Evolutionary conservation across 2,888 invertebrate genomes (phyloP).

Genomic region (Drosophila longiperda): DNA sequence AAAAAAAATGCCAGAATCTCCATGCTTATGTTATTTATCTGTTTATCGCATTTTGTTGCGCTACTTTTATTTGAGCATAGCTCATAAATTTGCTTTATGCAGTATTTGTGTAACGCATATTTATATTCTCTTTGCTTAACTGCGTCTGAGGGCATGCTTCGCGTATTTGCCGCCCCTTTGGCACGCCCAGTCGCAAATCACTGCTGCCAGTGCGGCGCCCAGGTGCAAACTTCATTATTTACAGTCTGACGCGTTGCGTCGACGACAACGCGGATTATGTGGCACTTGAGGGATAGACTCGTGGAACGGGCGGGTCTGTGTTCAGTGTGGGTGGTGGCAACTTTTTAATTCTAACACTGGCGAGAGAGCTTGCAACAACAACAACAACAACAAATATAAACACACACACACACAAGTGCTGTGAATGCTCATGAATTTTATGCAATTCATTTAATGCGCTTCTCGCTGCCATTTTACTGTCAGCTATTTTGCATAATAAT

Average conservation of each 20-base stretch:
- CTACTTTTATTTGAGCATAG: conserved; percentile 35
- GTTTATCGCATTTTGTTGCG: conserved; percentile 27
- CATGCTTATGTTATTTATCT: conserved; percentile 2
- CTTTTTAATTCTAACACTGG: conserved; percentile 51
- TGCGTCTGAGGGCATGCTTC: conserved; percentile 56
- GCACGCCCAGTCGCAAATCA: conserved; percentile 41
- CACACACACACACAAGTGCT: neutral
- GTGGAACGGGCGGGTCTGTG: neutral
- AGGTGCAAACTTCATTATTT: conserved; percentile 81
- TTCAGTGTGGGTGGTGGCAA: conserved; percentile 20
- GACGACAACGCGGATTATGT: conserved; percentile 48
- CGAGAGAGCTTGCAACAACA: conserved; percentile 19
- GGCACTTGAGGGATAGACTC: conserved; percentile 26
- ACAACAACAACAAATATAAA: neutral
- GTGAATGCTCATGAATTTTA: conserved; percentile 62
- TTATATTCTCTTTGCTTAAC: conserved; percentile 42
- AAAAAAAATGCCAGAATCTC: conserved; percentile 28
- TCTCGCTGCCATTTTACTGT: conserved; percentile 46
- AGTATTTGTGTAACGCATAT: conserved; percentile 57
- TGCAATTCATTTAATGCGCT: conserved; percentile 77
- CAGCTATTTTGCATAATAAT: conserved; percentile 46
- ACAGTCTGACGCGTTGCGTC: conserved; percentile 80
- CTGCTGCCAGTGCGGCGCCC: conserved; percentile 38
- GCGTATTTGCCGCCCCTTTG: neutral
- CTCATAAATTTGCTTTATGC: conserved; percentile 59